phyloP scores from a whole-genome alignment of 2,888 invertebrate genomes.

The Leptinotarsa haldemani region DNA sequence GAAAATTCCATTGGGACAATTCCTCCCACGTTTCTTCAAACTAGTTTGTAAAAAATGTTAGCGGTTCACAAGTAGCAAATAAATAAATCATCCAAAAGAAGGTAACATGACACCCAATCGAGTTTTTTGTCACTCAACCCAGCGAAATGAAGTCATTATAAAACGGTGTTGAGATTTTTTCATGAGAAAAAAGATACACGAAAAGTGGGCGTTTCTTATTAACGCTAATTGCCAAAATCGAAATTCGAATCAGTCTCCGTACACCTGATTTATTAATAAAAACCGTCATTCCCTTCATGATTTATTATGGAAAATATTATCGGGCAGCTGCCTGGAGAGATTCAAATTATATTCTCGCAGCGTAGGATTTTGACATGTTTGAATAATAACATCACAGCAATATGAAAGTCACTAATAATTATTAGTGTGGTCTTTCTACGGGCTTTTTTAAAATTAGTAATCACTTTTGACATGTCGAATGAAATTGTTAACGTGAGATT shows the following conservation, averaged over 20 bases:
- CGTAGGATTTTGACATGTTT: slow-evolving; percentile 43
- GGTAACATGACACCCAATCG: slow-evolving; percentile 12
- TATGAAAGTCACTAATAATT: slow-evolving; percentile 42
- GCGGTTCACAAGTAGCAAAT: slow-evolving; percentile 11
- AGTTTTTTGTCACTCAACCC: slow-evolving; percentile 15
- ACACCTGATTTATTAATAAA: slow-evolving; percentile 31
- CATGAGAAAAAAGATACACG: slow-evolving; percentile 31
- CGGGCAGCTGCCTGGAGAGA: slow-evolving; percentile 42
- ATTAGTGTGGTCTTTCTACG: slow-evolving; percentile 31
- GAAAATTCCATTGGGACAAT: neutral
- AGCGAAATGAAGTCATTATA: slow-evolving; percentile 17
- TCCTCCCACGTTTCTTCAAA: neutral
- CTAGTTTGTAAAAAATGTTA: neutral
- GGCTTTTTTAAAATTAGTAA: slow-evolving; percentile 37
- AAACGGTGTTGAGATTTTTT: slow-evolving; percentile 15
- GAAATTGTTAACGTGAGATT: slow-evolving; percentile 32
- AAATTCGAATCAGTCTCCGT: slow-evolving; percentile 34
- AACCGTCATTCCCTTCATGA: slow-evolving; percentile 42
- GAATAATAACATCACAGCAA: slow-evolving; percentile 43
- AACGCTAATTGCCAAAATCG: slow-evolving; percentile 38
- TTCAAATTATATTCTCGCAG: slow-evolving; percentile 38
- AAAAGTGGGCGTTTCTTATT: slow-evolving; percentile 34
- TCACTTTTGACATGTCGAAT: slow-evolving; percentile 33
- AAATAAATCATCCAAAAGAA: slow-evolving; percentile 8
- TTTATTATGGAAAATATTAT: slow-evolving; percentile 41